Percentiles rank a stretch among this genome's conserved stretches.
These are phyloP conservation scores for Fabriciana adippe DNA, from an alignment of 2,888 invertebrate species.

Conservation along the genomic window DNA sequence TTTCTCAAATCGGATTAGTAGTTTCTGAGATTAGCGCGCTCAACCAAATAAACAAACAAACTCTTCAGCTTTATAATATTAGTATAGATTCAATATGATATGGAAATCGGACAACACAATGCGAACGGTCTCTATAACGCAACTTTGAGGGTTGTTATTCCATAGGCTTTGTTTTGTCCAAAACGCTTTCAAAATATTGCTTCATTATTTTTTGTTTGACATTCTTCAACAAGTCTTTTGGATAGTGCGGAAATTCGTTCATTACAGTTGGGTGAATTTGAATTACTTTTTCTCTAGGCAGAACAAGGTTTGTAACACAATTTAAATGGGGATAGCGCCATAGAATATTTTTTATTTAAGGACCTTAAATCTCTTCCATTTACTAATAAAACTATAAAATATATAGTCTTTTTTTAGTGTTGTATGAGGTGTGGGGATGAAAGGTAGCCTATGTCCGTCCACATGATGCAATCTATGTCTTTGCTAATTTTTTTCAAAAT, in stretches of 20 bases:
- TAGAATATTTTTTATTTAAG: neutral
- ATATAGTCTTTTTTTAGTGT: no score
- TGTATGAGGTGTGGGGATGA: no score
- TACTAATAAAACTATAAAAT: no score
- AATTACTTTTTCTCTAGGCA: conserved; percentile 31
- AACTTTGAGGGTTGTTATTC: conserved; percentile 66
- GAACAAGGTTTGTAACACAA: conserved; percentile 23
- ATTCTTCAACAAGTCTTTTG: conserved; percentile 45
- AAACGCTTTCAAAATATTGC: conserved; percentile 63
- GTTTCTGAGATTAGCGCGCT: no score
- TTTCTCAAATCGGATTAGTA: no score
- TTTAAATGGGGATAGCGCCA: neutral
- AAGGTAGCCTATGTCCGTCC: no score
- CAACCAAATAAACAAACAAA: no score
- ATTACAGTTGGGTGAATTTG: conserved; percentile 32
- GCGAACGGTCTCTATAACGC: conserved; percentile 44
- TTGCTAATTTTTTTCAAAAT: no score
- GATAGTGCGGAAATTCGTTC: conserved; percentile 55
- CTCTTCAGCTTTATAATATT: neutral
- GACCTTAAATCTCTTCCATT: no score
- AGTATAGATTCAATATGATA: conserved; percentile 11
- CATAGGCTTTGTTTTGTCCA: conserved; percentile 64
- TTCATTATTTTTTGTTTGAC: conserved; percentile 62
- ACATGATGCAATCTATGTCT: no score
- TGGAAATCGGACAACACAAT: conserved; percentile 19